Evolutionary conservation across 1,140 invertebrate species (phyloP), one percentile per base, ranked within the genome.

Genomic region (Meloidogyne hapla): DNA sequence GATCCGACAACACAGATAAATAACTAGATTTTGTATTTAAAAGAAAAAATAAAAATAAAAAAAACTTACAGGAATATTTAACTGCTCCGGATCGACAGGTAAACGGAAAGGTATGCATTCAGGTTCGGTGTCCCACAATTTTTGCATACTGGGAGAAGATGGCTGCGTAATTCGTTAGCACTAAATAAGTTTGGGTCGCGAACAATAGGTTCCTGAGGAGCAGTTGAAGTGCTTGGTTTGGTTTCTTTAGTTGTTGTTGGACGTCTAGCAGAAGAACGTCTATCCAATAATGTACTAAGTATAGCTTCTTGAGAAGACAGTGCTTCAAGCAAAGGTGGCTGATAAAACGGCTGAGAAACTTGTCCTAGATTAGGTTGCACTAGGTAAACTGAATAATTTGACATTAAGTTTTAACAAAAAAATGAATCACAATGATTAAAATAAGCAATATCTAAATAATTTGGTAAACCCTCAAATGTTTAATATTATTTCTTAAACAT

Each of bases 61-160:
- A 25, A 18, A 66, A 25, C 65, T 77, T 42, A 82, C 81, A 1
- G 86, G 86, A 74, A 86, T 86, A 28, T 83, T 81, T 6, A 86
- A 74, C 15, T 73, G 25, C 18, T 79, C 76, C 0, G 96, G 94
- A 90, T 99, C 96, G 13, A 99, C 97, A 1, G 97, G 96, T 84
- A 94, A 92, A 72, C 94, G 91, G 89, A 99, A 99, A 9, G 96
- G 96, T 73, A 94, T 87, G 1, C 95, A 95, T 85, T 99, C 97
- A 87, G 71, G 71, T 40, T 98, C 96, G 85, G 94, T 93, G 10
- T 93, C 89, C 85, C 93, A 94, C 0, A 99, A 88, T 86, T 96
- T 97, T 82, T 98, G 94, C 74, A 88, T 0, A 95, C 96, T 2
- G 96, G 96, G 91, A 96, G 92, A 23, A 99, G 88, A 25, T 94